phyloP scores from a whole-genome alignment of 2,888 invertebrate genomes.

The Augochlorella aurata region DNA sequence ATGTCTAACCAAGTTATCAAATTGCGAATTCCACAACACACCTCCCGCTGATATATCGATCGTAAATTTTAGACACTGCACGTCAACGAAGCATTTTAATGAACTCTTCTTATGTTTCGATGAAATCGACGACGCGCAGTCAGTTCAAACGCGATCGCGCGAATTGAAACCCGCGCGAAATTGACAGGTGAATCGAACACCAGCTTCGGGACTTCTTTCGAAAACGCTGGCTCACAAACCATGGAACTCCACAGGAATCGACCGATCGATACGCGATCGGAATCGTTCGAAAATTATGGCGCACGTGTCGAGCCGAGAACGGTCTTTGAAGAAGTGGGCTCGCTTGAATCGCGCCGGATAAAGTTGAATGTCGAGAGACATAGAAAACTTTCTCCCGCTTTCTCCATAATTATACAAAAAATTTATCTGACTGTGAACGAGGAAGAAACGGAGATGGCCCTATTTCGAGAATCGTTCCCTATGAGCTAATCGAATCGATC shows the following conservation, averaged over 20 bases:
- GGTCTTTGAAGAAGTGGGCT: constrained; percentile 51
- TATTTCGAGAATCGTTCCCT: constrained; percentile 37
- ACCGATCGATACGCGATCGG: constrained; percentile 9
- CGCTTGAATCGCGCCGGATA: constrained; percentile 32
- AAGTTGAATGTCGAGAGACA: constrained; percentile 58
- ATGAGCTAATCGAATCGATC: background rate
- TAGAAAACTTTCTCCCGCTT: constrained; percentile 76
- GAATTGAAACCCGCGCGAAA: background rate
- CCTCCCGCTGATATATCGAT: background rate
- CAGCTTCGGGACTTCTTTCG: background rate
- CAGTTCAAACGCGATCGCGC: background rate
- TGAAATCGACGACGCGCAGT: background rate
- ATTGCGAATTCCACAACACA: background rate
- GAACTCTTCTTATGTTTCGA: background rate
- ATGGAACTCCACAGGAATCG: background rate
- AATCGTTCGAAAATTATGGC: background rate
- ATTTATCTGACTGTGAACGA: constrained; percentile 39
- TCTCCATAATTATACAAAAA: constrained; percentile 75
- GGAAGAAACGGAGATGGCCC: constrained; percentile 32
- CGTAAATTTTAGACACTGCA: background rate
- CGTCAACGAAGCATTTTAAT: constrained; percentile 4
- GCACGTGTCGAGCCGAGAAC: constrained; percentile 37
- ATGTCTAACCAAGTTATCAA: too few relatives aligned
- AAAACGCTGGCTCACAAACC: background rate
- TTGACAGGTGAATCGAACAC: background rate